These are phyloP conservation scores for Bugulina stolonifera DNA, from an alignment of 2,888 invertebrate genomes.

Conservation along the genomic window DNA sequence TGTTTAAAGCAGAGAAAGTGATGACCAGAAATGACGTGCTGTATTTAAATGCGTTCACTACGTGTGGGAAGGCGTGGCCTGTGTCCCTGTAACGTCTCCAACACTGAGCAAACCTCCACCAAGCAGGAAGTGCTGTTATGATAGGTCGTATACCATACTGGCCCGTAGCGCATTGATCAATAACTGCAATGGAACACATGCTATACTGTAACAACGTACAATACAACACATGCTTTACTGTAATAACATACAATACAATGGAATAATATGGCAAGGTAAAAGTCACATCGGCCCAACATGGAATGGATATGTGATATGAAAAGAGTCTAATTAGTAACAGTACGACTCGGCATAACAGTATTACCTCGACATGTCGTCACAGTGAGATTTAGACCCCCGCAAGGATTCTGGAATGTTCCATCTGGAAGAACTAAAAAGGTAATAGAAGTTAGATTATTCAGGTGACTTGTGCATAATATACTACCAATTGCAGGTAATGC, in stretches of 20 bases:
- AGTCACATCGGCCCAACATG: too few species aligned
- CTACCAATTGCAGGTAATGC: too few species aligned
- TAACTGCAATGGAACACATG: neutral
- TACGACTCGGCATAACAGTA: too few species aligned
- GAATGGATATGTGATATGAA: too few species aligned
- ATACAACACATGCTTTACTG: too few species aligned
- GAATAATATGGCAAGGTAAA: too few species aligned
- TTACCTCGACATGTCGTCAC: neutral
- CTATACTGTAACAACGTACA: too few species aligned
- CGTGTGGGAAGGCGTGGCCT: conserved; percentile 67
- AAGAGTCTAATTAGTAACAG: too few species aligned
- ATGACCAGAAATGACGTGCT: conserved; percentile 94
- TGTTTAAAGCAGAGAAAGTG: conserved; percentile 61
- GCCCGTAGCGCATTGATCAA: conserved; percentile 36
- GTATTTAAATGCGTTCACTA: conserved; percentile 97
- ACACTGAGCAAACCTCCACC: conserved; percentile 97
- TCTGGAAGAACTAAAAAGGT: neutral
- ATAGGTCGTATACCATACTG: conserved; percentile 71
- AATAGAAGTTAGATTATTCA: too few species aligned
- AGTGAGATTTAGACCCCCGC: neutral
- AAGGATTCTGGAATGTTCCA: neutral
- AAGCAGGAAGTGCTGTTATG: conserved; percentile 87
- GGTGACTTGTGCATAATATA: too few species aligned
- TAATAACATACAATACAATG: too few species aligned
- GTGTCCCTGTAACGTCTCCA: conserved; percentile 89